phyloP scores from a whole-genome alignment of 2,797 vertebrate species.

The Macropodus opercularis region DNA sequence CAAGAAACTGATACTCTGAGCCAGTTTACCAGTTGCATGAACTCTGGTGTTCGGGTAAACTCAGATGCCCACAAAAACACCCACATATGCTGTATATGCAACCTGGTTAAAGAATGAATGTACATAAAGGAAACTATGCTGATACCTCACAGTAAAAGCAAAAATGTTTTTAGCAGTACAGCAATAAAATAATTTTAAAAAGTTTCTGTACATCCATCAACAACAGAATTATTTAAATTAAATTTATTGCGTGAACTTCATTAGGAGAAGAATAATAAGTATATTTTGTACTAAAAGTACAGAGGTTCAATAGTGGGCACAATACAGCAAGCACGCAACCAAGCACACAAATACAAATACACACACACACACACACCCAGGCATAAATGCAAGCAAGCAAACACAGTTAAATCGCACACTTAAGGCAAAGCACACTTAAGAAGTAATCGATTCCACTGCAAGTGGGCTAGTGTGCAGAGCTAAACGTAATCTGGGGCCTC shows the following conservation, averaged over 20 bases:
- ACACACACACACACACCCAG: conserved; percentile 12
- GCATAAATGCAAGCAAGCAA: conserved; percentile 27
- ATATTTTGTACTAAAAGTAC: neutral
- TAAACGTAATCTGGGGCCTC: conserved; percentile 87
- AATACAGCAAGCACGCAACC: conserved; percentile 13
- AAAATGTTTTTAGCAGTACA: too few species aligned
- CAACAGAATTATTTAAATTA: too few species aligned
- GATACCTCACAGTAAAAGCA: too few species aligned
- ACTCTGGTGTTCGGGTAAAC: neutral
- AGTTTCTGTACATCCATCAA: too few species aligned
- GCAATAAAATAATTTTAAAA: too few species aligned
- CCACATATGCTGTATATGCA: too few species aligned
- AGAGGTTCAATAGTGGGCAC: conserved; percentile 8
- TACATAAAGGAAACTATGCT: too few species aligned
- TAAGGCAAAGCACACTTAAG: conserved; percentile 63
- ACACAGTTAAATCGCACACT: conserved; percentile 40
- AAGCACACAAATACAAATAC: conserved; percentile 32
- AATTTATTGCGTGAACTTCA: too few species aligned
- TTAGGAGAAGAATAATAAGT: too few species aligned
- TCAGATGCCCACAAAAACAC: conserved; percentile 7
- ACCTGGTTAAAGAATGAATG: too few species aligned
- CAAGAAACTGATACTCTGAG: conserved; percentile 22
- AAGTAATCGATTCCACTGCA: conserved; percentile 77
- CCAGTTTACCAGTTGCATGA: conserved; percentile 18
- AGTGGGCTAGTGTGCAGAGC: conserved; percentile 54